Evolutionary conservation across 2,888 invertebrate genomes (phyloP), one percentile per base, ranked within the genome.

Genomic region (Amphipyra berbera): DNA sequence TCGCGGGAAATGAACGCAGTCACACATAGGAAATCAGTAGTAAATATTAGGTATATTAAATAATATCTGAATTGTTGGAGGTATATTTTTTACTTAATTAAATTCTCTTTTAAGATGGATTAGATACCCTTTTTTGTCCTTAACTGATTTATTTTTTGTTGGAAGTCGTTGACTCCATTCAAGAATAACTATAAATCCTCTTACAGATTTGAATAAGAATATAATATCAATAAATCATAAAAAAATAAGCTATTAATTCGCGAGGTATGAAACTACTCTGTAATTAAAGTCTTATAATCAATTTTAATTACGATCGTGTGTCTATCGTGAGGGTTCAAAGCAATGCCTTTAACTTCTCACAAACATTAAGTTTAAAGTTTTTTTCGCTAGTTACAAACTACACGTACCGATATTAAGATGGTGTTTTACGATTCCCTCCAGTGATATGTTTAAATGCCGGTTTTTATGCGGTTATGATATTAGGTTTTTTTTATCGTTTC

Each of bases 401-500:
- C 21, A 21, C 21, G 21, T 21, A 21, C 21, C 21, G 21, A 55
- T 70, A 68, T 78, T 73, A 65, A 73, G 61, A 71, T 73, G 72
- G 77, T 68, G 72, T 75, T 78, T 78, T 73, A 77, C 68, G 73
- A 74, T 82, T 68, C 72, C 61, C 68, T 69, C 68, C 61, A 70
- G 76, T 74, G 69, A 72, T 79, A 79, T 72, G 57, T 70, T 78
- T 73, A 67, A 80, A 81, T 64, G 76, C 49, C 55, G 58, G 68
- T 78, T 79, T 76, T 79, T 76, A 74, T 81, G 62, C 48, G 69
- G 73, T 74, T 81, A 81, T 81, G 57, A 71, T 77, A 68, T 64
- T 62, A 73, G 33, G 48, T 76, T 58, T 68, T 66, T 72, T 79
- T 82, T 81, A 82, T 73, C 68, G 68, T 77, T 79, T 83, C 84